Evolutionary conservation across 2,888 invertebrate species (phyloP).

Genomic region (Polydrusus tereticollis): DNA sequence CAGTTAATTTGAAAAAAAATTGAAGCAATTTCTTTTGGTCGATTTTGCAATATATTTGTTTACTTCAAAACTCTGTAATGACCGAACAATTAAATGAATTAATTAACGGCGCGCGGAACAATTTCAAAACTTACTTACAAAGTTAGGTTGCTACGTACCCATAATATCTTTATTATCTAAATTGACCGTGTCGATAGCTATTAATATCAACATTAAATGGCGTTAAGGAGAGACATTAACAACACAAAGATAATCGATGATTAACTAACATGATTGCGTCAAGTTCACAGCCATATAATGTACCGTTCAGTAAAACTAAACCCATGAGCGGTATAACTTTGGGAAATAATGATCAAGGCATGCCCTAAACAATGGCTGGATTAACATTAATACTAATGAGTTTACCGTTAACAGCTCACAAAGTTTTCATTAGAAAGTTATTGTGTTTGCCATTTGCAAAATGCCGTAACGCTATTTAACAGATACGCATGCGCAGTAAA

Average conservation of each 20-base stretch:
- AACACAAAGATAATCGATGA: slow-evolving; percentile 6
- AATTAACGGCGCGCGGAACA: too few relatives aligned
- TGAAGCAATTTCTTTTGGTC: too few relatives aligned
- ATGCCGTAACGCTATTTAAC: too few relatives aligned
- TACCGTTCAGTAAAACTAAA: slow-evolving; percentile 3
- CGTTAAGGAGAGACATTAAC: background rate
- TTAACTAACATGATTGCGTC: background rate
- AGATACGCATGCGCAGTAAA: too few relatives aligned
- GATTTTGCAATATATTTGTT: too few relatives aligned
- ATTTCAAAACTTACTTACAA: too few relatives aligned
- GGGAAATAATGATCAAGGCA: slow-evolving; percentile 32
- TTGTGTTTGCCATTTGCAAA: too few relatives aligned
- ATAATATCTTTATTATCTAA: background rate
- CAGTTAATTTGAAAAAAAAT: too few relatives aligned
- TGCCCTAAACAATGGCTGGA: slow-evolving; percentile 34
- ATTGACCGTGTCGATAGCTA: background rate
- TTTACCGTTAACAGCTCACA: slow-evolving; percentile 40
- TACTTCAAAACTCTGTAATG: too few relatives aligned
- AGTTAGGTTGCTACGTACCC: too few relatives aligned
- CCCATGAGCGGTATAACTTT: slow-evolving; percentile 18
- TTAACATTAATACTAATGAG: slow-evolving; percentile 44
- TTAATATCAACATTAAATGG: background rate
- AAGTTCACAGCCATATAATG: slow-evolving; percentile 10
- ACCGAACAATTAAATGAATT: too few relatives aligned
- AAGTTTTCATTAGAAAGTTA: too few relatives aligned